A percentile compares a stretch with the other conserved stretches of the same genome.
phyloP scores from a whole-genome alignment of 2,888 invertebrate genomes.

The Cordilura impudica region DNA sequence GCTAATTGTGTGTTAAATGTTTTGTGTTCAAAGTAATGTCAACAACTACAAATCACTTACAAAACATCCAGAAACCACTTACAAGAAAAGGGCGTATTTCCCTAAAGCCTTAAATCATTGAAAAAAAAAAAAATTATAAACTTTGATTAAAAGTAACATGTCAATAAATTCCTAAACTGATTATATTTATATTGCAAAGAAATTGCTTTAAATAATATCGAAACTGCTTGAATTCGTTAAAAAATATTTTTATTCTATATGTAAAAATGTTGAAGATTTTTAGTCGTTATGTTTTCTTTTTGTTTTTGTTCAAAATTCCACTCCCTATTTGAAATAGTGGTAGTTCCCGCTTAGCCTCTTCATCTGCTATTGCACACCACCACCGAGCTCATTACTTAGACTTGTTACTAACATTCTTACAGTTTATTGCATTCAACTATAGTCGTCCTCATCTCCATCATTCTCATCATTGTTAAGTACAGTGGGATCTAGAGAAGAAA shows the following conservation, averaged over 20 bases:
- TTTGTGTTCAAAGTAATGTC: conserved; percentile 15
- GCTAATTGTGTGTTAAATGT: conserved; percentile 49
- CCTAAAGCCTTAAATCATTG: background rate
- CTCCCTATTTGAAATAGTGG: conserved; percentile 45
- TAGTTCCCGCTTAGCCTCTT: conserved; percentile 13
- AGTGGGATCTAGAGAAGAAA: no score
- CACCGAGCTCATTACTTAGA: conserved; percentile 29
- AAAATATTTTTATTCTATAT: background rate
- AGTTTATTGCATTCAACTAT: conserved; percentile 5
- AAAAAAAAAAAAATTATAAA: background rate
- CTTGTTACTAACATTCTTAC: conserved; percentile 42
- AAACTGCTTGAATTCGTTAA: no score
- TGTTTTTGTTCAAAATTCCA: conserved; percentile 53
- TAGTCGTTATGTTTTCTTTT: background rate
- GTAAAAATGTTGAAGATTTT: background rate
- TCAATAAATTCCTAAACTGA: no score
- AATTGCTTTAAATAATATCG: background rate
- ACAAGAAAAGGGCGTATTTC: conserved; percentile 43
- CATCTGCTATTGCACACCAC: background rate
- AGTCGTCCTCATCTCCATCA: background rate
- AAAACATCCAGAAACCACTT: background rate
- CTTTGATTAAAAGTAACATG: background rate
- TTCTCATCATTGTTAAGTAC: background rate
- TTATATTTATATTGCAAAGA: background rate
- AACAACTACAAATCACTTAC: conserved; percentile 26